A percentile compares a stretch with the other conserved stretches of the same genome.
phyloP scores from a whole-genome alignment of 2,113 vertebrate species.

The Stegastes partitus region DNA sequence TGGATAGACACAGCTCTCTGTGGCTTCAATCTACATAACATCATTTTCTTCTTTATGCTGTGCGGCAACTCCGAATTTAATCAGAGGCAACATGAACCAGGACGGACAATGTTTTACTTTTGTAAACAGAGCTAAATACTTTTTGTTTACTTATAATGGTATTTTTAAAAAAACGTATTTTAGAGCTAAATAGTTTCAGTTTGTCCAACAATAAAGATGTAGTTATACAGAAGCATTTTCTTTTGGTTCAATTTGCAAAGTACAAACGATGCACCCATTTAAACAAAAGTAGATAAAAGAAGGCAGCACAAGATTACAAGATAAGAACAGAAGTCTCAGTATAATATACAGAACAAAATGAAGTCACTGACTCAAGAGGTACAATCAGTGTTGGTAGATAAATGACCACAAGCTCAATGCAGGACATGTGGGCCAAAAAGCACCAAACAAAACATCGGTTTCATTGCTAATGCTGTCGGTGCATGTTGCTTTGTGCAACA shows the following conservation, averaged over 20 bases:
- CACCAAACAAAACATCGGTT: constrained; percentile 31
- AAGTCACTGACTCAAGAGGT: constrained; percentile 31
- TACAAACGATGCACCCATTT: not conserved
- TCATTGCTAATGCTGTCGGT: constrained; percentile 16
- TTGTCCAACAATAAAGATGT: not conserved
- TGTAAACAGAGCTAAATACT: not conserved
- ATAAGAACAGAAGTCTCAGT: constrained; percentile 13
- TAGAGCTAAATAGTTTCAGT: not conserved
- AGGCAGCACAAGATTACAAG: not conserved
- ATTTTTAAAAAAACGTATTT: not conserved
- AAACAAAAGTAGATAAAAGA: not conserved
- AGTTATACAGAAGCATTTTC: not conserved
- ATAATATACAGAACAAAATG: constrained; percentile 25
- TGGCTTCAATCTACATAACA: constrained; percentile 36
- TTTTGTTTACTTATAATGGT: not conserved
- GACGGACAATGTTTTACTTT: not conserved
- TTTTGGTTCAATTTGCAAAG: constrained; percentile 13
- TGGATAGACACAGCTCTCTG: constrained; percentile 37
- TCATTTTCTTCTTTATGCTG: constrained; percentile 13
- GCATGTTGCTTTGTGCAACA: constrained; percentile 21
- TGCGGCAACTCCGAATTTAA: constrained; percentile 5
- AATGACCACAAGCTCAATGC: constrained; percentile 25
- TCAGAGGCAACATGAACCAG: constrained; percentile 12
- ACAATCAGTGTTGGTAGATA: constrained; percentile 14
- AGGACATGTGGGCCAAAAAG: constrained; percentile 22